These are phyloP conservation scores for Xenopus borealis DNA, from an alignment of 2,113 vertebrate genomes.

Conservation along the genomic window DNA sequence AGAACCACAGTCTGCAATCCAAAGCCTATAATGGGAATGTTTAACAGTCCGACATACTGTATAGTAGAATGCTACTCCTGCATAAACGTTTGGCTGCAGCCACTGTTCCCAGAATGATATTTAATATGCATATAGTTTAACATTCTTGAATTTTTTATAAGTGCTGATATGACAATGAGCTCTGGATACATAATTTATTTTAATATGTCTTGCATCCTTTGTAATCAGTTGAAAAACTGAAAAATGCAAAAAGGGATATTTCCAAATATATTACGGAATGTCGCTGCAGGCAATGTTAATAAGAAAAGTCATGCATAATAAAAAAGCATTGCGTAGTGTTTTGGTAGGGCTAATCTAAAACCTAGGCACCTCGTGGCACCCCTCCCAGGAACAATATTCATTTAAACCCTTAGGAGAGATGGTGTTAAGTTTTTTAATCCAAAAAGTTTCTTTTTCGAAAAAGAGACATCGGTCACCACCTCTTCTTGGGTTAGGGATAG, in stretches of 20 bases:
- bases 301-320: constrained; percentile 24
- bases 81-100: neutral
- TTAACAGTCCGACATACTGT: too few species aligned
- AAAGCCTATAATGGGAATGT: too few species aligned
- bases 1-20: neutral
- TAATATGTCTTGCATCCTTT: constrained; percentile 41
- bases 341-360: constrained; percentile 8
- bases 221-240: constrained; percentile 28
- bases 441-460: too few species aligned
- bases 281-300: constrained; percentile 30
- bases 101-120: neutral
- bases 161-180: constrained; percentile 29
- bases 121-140: constrained; percentile 12
- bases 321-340: constrained; percentile 21
- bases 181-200: constrained; percentile 32
- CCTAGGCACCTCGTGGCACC: neutral
- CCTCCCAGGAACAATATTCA: too few species aligned
- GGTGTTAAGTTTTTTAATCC: too few species aligned
- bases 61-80: neutral
- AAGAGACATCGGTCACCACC: too few species aligned
- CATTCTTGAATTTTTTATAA: constrained; percentile 39
- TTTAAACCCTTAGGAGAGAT: too few species aligned
- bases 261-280: constrained; percentile 31
- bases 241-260: constrained; percentile 38
- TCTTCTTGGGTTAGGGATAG: too few species aligned